Conservation (phyloP, 2,888 invertebrate species). For the Macrosiphum euphorbiae region DNA sequence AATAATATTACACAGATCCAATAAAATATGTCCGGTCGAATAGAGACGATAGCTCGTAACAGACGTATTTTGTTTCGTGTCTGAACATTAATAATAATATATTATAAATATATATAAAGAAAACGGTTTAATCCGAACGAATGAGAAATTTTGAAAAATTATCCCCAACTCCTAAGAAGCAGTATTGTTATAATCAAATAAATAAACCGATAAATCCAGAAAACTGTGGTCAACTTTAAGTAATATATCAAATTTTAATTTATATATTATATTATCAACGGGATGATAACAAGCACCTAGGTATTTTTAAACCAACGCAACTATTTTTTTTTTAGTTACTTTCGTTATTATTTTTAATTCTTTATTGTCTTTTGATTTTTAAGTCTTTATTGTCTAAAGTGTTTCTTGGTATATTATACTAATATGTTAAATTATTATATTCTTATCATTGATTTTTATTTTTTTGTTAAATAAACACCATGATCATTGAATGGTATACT, state of each 20-base stretch:
- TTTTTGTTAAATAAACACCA: background rate
- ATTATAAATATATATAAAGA: background rate
- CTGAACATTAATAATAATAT: background rate
- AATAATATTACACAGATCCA: background rate
- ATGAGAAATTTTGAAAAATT: background rate
- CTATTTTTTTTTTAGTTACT: background rate
- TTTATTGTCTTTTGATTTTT: background rate
- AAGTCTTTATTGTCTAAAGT: background rate
- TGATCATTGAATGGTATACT: background rate
- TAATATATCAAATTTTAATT: background rate
- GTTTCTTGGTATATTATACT: background rate
- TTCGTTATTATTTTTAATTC: background rate
- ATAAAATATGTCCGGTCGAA: background rate
- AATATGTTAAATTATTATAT: background rate
- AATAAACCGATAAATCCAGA: background rate
- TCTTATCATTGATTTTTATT: background rate
- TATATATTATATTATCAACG: background rate
- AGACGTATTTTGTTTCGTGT: background rate
- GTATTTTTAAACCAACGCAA: background rate
- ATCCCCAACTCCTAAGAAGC: background rate
- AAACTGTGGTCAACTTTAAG: background rate
- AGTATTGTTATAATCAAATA: background rate
- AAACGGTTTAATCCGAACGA: background rate
- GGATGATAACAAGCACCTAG: background rate
- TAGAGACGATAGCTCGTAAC: background rate